Evolutionary conservation across 92 coral and sea anemone genomes (phyloP), one percentile per base, ranked within the genome.

Genomic region (Parazoanthus darwini): DNA sequence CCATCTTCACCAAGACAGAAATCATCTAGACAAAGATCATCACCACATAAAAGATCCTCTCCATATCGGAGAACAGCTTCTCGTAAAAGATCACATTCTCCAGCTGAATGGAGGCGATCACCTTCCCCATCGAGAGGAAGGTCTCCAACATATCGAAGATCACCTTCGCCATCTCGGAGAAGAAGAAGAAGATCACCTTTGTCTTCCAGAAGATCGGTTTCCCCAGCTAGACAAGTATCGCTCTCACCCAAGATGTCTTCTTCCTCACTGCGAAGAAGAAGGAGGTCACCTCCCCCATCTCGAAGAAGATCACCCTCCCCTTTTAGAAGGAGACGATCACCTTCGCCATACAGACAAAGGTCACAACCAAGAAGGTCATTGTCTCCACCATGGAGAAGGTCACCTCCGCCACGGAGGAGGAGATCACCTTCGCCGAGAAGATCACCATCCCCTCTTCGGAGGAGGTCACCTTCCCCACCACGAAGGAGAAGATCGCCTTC

Each of bases 261-360:
- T 25, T 83, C 87, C 8, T 58, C 87, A 43, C 63, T 59, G 1
- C 68, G n/a, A 38, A 29, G 70, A 63, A 63, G 8, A 63, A 18
- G 46, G 14, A 80, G 58, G 72, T 14, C 50, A 67, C 65, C 46
- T 82, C 23, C 86, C 22, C 73, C 74, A 7, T 5, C 25, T 22
- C 79, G 46, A 74, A 63, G 50, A 81, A 58, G 73, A 58, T 81
- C 50, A 29, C 82, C 82, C 25, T 79, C 82, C 18, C 82, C 67
- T 13, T 33, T 25, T 29, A 23, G 66, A 50, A 44, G 82, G 65
- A 48, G 82, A 79, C 71, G 87, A 71, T 84, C 87, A 42, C 86
- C 76, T 16, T 82, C 75, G 6, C 56, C 74, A 10, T 58, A 33
- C 75, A 38, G 33, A 37, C 43, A 23, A 75, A 75, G 79, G 22